Base-by-base conservation (phyloP, 2,797 vertebrate genomes). In the Hylomyscus alleni region DNA sequence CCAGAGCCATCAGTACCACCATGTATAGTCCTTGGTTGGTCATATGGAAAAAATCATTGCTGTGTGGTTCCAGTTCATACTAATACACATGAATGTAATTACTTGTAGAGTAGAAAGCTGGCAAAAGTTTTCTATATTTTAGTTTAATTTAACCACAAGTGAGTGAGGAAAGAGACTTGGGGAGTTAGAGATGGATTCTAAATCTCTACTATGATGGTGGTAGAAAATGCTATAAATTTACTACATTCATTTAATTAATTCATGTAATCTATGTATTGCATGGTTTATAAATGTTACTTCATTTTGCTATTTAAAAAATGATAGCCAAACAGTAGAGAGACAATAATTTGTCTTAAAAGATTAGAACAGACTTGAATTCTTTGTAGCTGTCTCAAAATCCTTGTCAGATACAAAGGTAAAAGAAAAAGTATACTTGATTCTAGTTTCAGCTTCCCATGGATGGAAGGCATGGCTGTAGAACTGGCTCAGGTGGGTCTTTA, bases 291-390 rank as follows among this genome's bases (percentile, higher is more conserved):
- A n/a, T 67, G 52, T 26, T 58, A 31, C 2, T 1, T 87, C 31
- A 47, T 22, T 4, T 40, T 31, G 89, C 5, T 91, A 44, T 54
- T 69, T 69, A 6, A 44, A 44, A 73, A 72, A 31, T 20, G 19
- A 24, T 2, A 15, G 11, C 3, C 73, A 62, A 0, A 69, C 52
- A 40, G 31, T 72, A 4, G 31, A 93, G 6, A 92, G 14, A 47
- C 37, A 94, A 19, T 92, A 54, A 5, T 81, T 91, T 95, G 11
- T 95, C 67, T 82, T 94, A 91, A 94, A 69, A 2, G 15, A 65
- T 93, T 88, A 84, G 58, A 89, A 89, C 31, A 34, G 31, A 1
- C 58, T 9, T 52, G 19, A 40, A 47, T 60, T 76, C 0, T 34
- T 76, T 20, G 10, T 50, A n/a, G 31, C 40, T 60, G 13, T n/a